These are phyloP conservation scores for Hypercompe scribonia DNA, from an alignment of 2,888 invertebrate genomes.

Conservation along the genomic window DNA sequence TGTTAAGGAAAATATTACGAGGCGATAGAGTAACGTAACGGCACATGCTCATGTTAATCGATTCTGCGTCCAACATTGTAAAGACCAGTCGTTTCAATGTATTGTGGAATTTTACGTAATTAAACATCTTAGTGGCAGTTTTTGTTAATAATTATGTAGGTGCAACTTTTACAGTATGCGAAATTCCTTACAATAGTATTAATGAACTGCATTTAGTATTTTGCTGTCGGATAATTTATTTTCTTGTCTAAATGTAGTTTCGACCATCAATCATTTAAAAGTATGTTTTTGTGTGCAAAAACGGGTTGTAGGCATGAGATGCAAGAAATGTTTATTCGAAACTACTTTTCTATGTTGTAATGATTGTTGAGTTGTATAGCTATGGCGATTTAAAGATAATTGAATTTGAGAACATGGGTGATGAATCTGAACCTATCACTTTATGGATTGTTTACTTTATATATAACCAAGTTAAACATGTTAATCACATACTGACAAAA, in stretches of 20 bases:
- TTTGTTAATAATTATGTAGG: conserved; percentile 70
- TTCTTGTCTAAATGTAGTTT: conserved; percentile 30
- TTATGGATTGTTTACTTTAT: background rate
- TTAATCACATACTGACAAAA: background rate
- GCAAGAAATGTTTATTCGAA: conserved; percentile 2
- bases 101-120: conserved; percentile 82
- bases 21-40: conserved; percentile 29
- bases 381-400: background rate
- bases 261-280: conserved; percentile 28
- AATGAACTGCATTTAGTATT: conserved; percentile 68
- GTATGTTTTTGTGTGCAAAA: conserved; percentile 19
- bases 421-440: background rate
- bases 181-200: conserved; percentile 72
- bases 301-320: conserved; percentile 11
- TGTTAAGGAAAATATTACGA: background rate
- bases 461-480: background rate
- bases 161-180: conserved; percentile 64
- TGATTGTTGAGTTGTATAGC: background rate
- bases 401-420: background rate
- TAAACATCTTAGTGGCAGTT: conserved; percentile 78
- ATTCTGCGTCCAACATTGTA: conserved; percentile 54
- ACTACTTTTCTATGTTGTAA: conserved; percentile 2
- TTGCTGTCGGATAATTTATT: conserved; percentile 48
- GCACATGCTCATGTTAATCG: conserved; percentile 30
- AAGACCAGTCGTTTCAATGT: conserved; percentile 60